Conservation (phyloP, 1,140 invertebrate genomes). For the Ips nitidus region DNA sequence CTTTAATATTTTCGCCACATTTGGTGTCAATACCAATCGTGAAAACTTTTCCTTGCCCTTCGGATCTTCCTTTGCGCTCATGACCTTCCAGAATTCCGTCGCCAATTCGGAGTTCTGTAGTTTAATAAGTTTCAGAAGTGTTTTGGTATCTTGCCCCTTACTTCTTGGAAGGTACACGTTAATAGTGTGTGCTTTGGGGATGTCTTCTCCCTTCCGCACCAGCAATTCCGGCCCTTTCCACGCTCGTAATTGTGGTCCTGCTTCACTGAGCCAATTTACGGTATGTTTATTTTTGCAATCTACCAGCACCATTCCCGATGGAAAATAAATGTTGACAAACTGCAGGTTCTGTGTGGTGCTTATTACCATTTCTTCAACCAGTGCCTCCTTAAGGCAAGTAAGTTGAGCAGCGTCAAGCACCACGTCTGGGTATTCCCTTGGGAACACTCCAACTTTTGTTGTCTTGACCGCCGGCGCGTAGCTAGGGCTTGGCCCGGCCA, state of each 20-base stretch:
- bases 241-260: background rate
- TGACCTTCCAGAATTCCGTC: background rate
- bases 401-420: too few species aligned
- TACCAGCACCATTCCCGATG: background rate
- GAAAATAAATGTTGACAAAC: background rate
- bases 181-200: constrained; percentile 2
- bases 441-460: too few species aligned
- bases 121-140: background rate
- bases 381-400: background rate
- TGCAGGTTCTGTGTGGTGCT: background rate
- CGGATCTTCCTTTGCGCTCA: background rate
- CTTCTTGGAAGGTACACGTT: background rate
- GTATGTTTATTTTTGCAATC: background rate
- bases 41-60: background rate
- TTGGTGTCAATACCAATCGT: background rate
- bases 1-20: background rate
- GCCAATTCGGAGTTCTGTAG: background rate
- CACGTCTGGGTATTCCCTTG: too few species aligned
- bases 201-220: background rate
- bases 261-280: background rate
- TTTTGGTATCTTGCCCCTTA: background rate
- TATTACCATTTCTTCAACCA: background rate
- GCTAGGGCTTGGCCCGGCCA: too few species aligned
- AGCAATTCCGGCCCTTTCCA: background rate
- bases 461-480: too few species aligned